Base-by-base conservation (phyloP, 2,888 invertebrate genomes). In the Amphipyra tragopoginis region DNA sequence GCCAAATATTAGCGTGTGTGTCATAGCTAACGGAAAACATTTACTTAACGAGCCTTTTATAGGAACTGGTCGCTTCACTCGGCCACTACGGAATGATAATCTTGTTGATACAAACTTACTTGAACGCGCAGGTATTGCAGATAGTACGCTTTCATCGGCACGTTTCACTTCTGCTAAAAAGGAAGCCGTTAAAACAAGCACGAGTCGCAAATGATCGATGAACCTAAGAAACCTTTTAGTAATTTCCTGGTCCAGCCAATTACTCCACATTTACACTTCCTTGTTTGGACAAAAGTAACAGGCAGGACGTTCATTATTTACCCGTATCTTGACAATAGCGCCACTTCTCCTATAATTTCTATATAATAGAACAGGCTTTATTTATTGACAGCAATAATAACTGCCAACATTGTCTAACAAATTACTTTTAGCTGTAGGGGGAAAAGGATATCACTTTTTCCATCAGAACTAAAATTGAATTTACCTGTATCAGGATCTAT, bases 221-320 rank as follows among this genome's bases (percentile, higher is more conserved):
- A 80, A 86, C 83, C 77, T 80, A 78, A 85, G 81, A 86, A 83
- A 82, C 81, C 82, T 85, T 84, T 85, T 84, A 86, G 80, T 80
- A 80, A 82, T 84, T 89, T 90, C 90, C 87, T 85, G 83, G 84
- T 84, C 78, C 74, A 74, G 75, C 79, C 85, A 88, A 87, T 87
- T 88, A 88, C 84, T 89, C 84, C 74, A 85, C 86, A 88, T 88
- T 86, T 83, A 86, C 85, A 90, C 89, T 89, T 90, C 91, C 91
- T 88, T 84, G 80, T 90, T 88, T 85, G 83, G 81, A 81, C 83
- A 83, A 84, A 81, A 83, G 81, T 82, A 84, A 81, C 79, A 80
- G 78, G 79, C 85, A 86, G 84, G 86, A 87, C 83, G 85, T 85
- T 83, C 83, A 83, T 88, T 88, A 90, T 87, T 88, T 84, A 84